Percentiles rank a stretch among this genome's conserved stretches.
These are phyloP conservation scores for Petrolisthes manimaculis DNA, from an alignment of 2,888 invertebrate genomes.

Conservation along the genomic window DNA sequence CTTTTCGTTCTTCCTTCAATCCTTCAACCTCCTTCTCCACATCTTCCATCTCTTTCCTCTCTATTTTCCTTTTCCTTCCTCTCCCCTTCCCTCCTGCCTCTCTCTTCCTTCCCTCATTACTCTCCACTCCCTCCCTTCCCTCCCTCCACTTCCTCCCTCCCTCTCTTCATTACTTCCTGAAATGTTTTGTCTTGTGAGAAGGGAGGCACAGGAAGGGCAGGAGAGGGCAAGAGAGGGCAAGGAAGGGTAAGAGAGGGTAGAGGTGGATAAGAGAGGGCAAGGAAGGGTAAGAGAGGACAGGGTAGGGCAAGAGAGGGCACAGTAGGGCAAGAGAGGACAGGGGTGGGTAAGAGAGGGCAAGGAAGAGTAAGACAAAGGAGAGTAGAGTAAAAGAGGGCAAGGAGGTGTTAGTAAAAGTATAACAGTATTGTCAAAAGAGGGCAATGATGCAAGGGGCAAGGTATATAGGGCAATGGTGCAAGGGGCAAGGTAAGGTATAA, in stretches of 20 bases:
- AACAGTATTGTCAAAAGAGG: neutral
- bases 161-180: slow-evolving; percentile 7
- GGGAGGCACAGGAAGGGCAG: neutral
- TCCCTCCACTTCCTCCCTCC: too few relatives aligned
- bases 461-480: neutral
- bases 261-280: neutral
- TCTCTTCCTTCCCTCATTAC: neutral
- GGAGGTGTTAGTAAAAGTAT: neutral
- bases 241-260: neutral
- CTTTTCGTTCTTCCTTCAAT: neutral
- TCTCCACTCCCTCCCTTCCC: neutral
- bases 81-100: neutral
- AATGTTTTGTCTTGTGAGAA: neutral
- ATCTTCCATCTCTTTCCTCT: neutral
- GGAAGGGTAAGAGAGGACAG: neutral
- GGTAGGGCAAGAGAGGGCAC: too few relatives aligned
- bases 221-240: neutral
- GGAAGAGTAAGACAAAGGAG: neutral
- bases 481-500: neutral
- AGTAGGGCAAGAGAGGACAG: neutral
- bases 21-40: neutral
- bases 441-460: too few relatives aligned
- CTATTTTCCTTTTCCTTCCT: neutral
- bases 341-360: neutral
- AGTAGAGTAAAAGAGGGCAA: neutral